phyloP scores from a whole-genome alignment of 2,113 vertebrate species.

The Thymallus thymallus region DNA sequence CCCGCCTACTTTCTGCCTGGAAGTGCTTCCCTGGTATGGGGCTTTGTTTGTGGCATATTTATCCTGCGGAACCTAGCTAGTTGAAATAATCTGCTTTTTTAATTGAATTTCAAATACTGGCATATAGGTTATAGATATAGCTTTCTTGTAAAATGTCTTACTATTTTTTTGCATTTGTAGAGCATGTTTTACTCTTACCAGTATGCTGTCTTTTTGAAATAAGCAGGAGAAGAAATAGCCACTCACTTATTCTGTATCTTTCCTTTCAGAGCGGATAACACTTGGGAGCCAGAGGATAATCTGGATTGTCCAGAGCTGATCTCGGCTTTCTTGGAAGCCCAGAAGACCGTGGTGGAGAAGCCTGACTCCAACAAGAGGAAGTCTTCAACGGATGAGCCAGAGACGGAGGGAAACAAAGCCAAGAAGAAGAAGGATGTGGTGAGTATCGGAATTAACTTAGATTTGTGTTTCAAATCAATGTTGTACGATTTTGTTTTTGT shows the following conservation, averaged over 20 bases:
- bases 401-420: conserved; percentile 86
- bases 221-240: no score
- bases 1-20: conserved; percentile 16
- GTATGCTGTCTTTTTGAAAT: no score
- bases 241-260: neutral
- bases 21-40: conserved; percentile 54
- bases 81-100: neutral
- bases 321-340: conserved; percentile 89
- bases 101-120: neutral
- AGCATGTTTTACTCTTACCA: no score
- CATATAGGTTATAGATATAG: no score
- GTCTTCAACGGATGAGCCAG: conserved; percentile 84
- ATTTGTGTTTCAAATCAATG: neutral
- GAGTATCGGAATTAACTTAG: conserved; percentile 50
- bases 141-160: no score
- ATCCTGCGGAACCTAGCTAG: neutral
- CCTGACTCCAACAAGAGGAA: conserved; percentile 89
- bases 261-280: conserved; percentile 88
- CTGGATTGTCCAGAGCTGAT: conserved; percentile 97
- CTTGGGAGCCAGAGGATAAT: conserved; percentile 99
- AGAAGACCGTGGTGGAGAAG: conserved; percentile 92
- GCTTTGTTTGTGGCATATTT: conserved; percentile 37
- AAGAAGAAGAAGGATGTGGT: conserved; percentile 93
- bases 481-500: no score
- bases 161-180: no score